These are phyloP conservation scores for Clytia hemisphaerica DNA, from an alignment of 30 jellyfish, hydroid and myxozoan species.

Conservation along the genomic window DNA sequence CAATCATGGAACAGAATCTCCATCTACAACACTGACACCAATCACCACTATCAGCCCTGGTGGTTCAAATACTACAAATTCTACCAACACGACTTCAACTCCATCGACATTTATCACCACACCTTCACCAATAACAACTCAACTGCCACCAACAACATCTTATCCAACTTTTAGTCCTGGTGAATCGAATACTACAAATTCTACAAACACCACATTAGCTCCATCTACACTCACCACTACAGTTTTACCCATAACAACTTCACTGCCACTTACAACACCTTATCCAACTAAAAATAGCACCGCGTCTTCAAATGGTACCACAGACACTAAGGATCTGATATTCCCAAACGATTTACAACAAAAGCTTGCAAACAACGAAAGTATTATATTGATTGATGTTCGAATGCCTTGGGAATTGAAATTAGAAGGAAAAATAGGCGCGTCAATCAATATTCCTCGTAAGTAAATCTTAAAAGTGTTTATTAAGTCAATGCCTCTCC, in stretches of 20 bases:
- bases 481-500: no score
- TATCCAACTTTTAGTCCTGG: neutral
- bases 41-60: no score
- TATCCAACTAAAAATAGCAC: no score
- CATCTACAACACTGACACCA: neutral
- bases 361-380: constrained; percentile 12
- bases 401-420: constrained; percentile 62
- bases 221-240: no score
- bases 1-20: no score
- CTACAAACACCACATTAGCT: neutral
- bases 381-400: constrained; percentile 69
- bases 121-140: neutral
- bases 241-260: no score
- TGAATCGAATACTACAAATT: neutral
- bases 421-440: constrained; percentile 61
- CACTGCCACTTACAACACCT: no score
- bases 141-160: constrained; percentile 7
- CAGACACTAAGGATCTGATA: constrained; percentile 10
- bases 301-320: neutral
- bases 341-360: constrained; percentile 45
- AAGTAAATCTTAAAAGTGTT: neutral
- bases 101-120: no score
- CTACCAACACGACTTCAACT: no score
- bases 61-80: neutral
- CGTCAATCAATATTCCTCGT: constrained; percentile 74